Evolutionary conservation across 1,140 invertebrate species (phyloP), one percentile per base, ranked within the genome.

Genomic region (Sycophaga agraensis): DNA sequence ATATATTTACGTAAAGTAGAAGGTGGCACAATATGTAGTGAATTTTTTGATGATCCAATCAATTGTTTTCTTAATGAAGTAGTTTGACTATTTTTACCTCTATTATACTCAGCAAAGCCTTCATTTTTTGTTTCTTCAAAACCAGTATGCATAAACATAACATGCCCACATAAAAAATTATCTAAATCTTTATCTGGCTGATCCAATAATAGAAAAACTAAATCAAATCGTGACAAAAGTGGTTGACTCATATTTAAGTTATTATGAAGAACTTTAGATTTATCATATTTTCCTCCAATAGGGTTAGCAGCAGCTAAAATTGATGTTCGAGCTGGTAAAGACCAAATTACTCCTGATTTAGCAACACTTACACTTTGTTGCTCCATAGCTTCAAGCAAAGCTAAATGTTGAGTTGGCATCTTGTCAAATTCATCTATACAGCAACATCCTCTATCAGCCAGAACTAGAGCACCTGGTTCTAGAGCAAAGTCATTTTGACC

Each of bases 401-500:
- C 87, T 81, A 86, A 84, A 76, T 91, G 87, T 69, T 92, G 89
- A 48, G 77, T 77, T 34, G 83, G 79, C 87, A 97, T 93, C 84
- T 97, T 97, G 78, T 98, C 95, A 75, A 98, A 94, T 80, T 98
- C 96, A 79, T 98, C 96, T 40, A 97, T 93, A 69, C 93, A 96
- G 77, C 95, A 98, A 45, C 87, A 89, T 0, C 95, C 96, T 72
- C 87, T 87, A 75, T 96, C 92, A 31, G 91, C 88, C 43, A 93
- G 77, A 59, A 93, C 89, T 31, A 94, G 78, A 54, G 91, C 91
- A 24, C 92, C 91, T 9, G 93, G 93, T 81, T 97, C 94, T 49
- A 97, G 80, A 3, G 88, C 86, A 82, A 89, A 92, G 70, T 94
- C 92, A 34, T 88, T 88, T 5, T 78, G 78, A 19, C 88, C 87